Conservation (phyloP, 35 echinoderm and acorn worm genomes). For the Lytechinus variegatus region DNA sequence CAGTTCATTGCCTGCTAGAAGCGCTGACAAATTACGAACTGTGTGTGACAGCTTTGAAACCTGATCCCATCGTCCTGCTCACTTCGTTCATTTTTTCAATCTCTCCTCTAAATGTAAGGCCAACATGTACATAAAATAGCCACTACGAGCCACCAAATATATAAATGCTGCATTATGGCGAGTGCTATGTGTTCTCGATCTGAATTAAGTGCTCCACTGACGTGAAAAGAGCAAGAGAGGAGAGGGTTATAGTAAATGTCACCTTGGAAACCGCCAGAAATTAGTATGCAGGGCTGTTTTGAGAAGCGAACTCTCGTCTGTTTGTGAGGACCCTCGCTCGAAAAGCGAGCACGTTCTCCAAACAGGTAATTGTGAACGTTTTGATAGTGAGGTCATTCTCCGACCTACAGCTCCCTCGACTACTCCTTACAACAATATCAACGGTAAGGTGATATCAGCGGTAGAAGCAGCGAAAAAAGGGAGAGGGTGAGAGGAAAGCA, state of each 20-base stretch:
- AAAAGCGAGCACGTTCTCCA: conserved; percentile 43
- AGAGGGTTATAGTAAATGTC: conserved; percentile 40
- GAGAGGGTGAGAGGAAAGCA: conserved; percentile 26
- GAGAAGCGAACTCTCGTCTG: conserved; percentile 38
- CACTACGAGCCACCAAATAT: conserved; percentile 22
- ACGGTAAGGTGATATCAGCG: conserved; percentile 50
- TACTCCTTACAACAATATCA: conserved; percentile 43
- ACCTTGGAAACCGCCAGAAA: conserved; percentile 46
- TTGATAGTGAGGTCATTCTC: conserved; percentile 54
- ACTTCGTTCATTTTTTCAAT: conserved; percentile 39
- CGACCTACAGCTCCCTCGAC: conserved; percentile 38
- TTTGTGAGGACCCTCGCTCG: conserved; percentile 9
- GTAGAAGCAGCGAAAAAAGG: conserved; percentile 47
- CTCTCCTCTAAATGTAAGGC: not conserved
- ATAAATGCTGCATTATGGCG: conserved; percentile 20
- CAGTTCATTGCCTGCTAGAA: conserved; percentile 43
- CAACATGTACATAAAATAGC: not conserved
- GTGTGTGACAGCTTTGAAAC: conserved; percentile 54
- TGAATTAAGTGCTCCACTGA: conserved; percentile 33
- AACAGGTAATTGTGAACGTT: conserved; percentile 56
- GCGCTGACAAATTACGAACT: conserved; percentile 54
- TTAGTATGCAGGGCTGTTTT: conserved; percentile 45
- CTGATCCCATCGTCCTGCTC: conserved; percentile 36
- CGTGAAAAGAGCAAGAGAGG: conserved; percentile 22
- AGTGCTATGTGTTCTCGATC: not conserved